A percentile compares a stretch with the other conserved stretches of the same genome.
These are phyloP conservation scores for Philypnodon macrostomus DNA, from an alignment of 2,797 vertebrate species.

Conservation along the genomic window DNA sequence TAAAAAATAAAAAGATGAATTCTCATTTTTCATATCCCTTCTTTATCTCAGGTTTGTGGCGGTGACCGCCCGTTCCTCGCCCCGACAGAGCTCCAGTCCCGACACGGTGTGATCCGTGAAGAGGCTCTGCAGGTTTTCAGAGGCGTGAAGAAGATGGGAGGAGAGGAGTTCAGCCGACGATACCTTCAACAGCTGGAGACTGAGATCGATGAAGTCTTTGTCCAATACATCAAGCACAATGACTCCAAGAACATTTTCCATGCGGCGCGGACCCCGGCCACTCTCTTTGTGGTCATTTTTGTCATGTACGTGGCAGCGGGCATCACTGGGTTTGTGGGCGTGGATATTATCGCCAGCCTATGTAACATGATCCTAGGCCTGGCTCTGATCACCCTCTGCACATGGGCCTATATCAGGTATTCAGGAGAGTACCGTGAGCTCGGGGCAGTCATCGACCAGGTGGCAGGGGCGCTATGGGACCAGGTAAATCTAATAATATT, in stretches of 20 bases:
- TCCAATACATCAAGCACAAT: slow-evolving; percentile 99
- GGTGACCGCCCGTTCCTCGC: slow-evolving; percentile 95
- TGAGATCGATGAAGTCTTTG: slow-evolving; percentile 93
- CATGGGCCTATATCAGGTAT: slow-evolving; percentile 98
- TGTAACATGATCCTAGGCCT: slow-evolving; percentile 99
- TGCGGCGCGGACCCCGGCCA: slow-evolving; percentile 94
- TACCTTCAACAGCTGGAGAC: slow-evolving; percentile 94
- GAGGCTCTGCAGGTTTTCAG: slow-evolving; percentile 90
- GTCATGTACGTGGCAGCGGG: slow-evolving; percentile 94
- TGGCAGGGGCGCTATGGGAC: slow-evolving; percentile 98
- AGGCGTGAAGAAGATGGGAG: slow-evolving; percentile 97
- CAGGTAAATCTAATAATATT: slow-evolving; percentile 78
- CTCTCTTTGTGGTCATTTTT: slow-evolving; percentile 98
- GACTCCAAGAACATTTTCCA: slow-evolving; percentile 99
- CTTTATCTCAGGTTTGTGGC: slow-evolving; percentile 84
- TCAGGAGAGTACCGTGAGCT: slow-evolving; percentile 96
- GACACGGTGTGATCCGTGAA: slow-evolving; percentile 83
- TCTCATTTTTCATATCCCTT: neutral
- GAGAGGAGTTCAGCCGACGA: slow-evolving; percentile 96
- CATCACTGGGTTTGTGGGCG: slow-evolving; percentile 93
- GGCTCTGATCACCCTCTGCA: slow-evolving; percentile 95
- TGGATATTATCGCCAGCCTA: slow-evolving; percentile 96
- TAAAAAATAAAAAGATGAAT: too few relatives aligned
- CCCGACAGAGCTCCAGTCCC: slow-evolving; percentile 88
- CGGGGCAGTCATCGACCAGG: slow-evolving; percentile 96